Conservation (phyloP, 2,113 vertebrate species). For the Cacatua alba region DNA sequence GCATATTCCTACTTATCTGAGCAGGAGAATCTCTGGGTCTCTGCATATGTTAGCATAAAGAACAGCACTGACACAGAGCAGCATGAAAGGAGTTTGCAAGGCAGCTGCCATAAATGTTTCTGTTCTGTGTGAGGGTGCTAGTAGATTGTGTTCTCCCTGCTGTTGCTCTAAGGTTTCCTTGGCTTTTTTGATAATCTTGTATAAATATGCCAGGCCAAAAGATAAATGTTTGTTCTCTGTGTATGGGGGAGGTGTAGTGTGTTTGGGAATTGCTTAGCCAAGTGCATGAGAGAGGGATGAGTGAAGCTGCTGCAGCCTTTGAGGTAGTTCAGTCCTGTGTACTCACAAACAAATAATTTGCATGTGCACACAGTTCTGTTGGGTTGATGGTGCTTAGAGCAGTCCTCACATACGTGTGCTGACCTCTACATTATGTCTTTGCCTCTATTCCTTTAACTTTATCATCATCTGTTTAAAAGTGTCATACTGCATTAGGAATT, state of each 20-base stretch:
- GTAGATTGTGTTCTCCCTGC: not conserved
- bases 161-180: not conserved
- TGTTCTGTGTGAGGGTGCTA: not conserved
- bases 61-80: not conserved
- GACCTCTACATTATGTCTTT: not conserved
- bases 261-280: not conserved
- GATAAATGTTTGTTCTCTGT: not conserved
- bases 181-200: not conserved
- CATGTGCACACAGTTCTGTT: not conserved
- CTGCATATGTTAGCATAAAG: slow-evolving; percentile 26
- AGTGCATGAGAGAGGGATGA: not conserved
- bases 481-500: not conserved
- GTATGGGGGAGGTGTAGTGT: not conserved
- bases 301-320: not conserved
- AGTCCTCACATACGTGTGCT: not conserved
- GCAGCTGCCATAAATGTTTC: not conserved
- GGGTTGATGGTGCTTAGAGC: not conserved
- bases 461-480: not conserved
- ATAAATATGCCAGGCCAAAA: slow-evolving; percentile 2
- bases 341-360: not conserved
- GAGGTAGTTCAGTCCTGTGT: not conserved
- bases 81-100: not conserved
- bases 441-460: not conserved
- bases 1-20: not conserved
- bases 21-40: not conserved